Evolutionary conservation across 2,888 invertebrate genomes (phyloP), one percentile per base, ranked within the genome.

Genomic region (Lydus trimaculatus): DNA sequence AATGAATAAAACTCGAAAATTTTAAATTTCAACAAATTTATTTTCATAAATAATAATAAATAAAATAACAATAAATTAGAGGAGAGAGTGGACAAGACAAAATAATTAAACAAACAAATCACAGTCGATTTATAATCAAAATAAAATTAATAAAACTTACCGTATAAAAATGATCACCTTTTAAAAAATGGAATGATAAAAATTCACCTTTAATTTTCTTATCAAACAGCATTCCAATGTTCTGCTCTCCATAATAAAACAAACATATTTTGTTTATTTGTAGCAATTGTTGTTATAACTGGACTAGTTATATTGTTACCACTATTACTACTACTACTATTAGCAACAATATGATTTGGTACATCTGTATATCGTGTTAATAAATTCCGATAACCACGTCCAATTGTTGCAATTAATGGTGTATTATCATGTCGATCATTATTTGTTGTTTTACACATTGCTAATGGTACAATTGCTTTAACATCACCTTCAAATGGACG

Each of bases 401-500:
- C 96, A 70, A 96, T 90, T 0, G 95, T 94, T 0, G 92, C 94
- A 72, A 96, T 85, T 81, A 90, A 82, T 68, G 89, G 81, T 69
- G 84, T 83, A 78, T 86, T 84, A 64, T 87, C 84, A 73, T 86
- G 80, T 81, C 85, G 65, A 74, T 80, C 75, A 82, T 85, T 82
- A 79, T 84, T 73, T 71, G 83, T 84, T 70, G 83, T 84, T 70
- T 83, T 83, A 43, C 75, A 76, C 62, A 78, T 72, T 0, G 85
- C 83, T 68, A 92, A 85, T 0, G 92, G 86, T 56, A 92, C 86
- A 66, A 93, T 91, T 0, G 89, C 88, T 64, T 88, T 87, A 15
- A 92, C 90, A 84, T 95, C 93, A 77, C 93, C 93, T 84, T 96
- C 94, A 81, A 94, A 95, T 0, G 97, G 96, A 48, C 97, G 88